Percentiles rank a stretch among this genome's conserved stretches.
Evolutionary conservation across 2,113 vertebrate species (phyloP).

Genomic region (Ceyx melanurus): DNA sequence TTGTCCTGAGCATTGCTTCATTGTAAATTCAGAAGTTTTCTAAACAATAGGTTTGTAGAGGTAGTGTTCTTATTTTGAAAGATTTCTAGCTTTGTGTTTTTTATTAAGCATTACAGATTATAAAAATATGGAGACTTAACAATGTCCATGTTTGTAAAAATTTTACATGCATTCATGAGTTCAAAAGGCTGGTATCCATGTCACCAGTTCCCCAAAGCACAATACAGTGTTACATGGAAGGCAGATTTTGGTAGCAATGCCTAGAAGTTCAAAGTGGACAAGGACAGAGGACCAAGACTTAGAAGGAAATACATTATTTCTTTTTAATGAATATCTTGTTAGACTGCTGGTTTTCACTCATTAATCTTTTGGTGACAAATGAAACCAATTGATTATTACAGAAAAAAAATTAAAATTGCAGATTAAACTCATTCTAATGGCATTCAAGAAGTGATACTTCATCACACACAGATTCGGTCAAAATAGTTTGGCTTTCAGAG

Average conservation of each 20-base stretch:
- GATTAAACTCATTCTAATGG: conserved; percentile 27
- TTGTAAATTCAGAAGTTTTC: neutral
- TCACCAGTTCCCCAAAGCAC: neutral
- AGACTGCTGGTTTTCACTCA: neutral
- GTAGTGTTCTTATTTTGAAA: neutral
- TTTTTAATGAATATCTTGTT: conserved; percentile 25
- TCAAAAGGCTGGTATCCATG: neutral
- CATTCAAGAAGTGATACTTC: neutral
- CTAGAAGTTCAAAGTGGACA: neutral
- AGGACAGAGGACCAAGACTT: neutral
- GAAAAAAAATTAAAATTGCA: neutral
- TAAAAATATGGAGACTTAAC: neutral
- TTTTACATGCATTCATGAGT: neutral
- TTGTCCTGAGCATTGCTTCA: neutral
- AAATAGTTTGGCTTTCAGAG: neutral
- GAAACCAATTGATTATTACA: neutral
- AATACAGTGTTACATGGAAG: accelerated
- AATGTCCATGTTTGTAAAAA: neutral
- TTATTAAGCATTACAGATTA: neutral
- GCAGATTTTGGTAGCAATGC: neutral
- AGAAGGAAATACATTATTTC: neutral
- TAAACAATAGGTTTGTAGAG: neutral
- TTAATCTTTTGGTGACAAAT: conserved; percentile 20
- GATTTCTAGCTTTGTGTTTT: neutral
- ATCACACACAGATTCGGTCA: neutral